A percentile compares a stretch with the other conserved stretches of the same genome.
Evolutionary conservation across 1,140 invertebrate genomes (phyloP).

Genomic region (Hypothenemus hampei): DNA sequence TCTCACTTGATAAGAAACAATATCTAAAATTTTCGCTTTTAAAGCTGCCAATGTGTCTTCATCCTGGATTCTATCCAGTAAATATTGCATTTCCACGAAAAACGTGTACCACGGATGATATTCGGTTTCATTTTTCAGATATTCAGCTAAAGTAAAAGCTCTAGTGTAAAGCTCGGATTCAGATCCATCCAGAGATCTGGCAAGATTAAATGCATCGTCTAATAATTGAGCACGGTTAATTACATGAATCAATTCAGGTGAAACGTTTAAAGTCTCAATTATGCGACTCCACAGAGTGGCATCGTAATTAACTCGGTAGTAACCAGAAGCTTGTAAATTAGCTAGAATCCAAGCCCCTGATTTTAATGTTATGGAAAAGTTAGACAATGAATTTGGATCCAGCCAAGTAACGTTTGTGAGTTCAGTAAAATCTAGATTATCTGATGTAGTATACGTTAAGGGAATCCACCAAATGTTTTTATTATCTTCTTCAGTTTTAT

Average conservation of each 20-base stretch:
- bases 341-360: neutral
- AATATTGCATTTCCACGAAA: slow-evolving; percentile 51
- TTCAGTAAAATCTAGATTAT: slow-evolving; percentile 47
- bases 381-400: too few species aligned
- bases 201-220: slow-evolving; percentile 50
- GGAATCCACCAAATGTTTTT: slow-evolving; percentile 19
- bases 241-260: slow-evolving; percentile 12
- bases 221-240: slow-evolving; percentile 54
- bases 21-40: too few species aligned
- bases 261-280: slow-evolving; percentile 3
- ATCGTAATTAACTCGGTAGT: slow-evolving; percentile 26
- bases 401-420: too few species aligned
- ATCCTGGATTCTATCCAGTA: slow-evolving; percentile 41
- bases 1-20: too few species aligned
- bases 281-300: slow-evolving; percentile 20
- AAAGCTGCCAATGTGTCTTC: slow-evolving; percentile 38
- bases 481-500: slow-evolving; percentile 1
- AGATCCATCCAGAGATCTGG: slow-evolving; percentile 35
- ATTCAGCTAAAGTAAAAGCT: slow-evolving; percentile 55
- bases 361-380: too few species aligned
- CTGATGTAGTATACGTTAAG: slow-evolving; percentile 18
- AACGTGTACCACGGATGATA: slow-evolving; percentile 63
- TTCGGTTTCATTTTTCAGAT: slow-evolving; percentile 57
- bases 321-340: neutral
- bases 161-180: slow-evolving; percentile 42